Evolutionary conservation across 2,888 invertebrate genomes (phyloP).

Genomic region (Platycheirus albimanus): DNA sequence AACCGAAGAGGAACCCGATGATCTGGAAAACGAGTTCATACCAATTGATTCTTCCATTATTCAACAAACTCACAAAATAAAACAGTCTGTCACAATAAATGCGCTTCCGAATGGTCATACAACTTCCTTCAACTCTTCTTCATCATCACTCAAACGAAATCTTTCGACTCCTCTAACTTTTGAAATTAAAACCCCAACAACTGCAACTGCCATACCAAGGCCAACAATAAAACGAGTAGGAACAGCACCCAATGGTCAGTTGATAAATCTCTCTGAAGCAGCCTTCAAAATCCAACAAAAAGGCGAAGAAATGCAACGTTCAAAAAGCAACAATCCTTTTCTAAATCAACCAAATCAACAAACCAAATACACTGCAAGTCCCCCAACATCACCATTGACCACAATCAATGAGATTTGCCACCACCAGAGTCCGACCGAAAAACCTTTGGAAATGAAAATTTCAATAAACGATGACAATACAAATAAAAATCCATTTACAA

Average conservation of each 20-base stretch:
- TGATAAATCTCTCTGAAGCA: constrained; percentile 61
- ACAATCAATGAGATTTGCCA: constrained; percentile 60
- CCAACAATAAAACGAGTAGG: constrained; percentile 80
- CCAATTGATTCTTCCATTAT: constrained; percentile 42
- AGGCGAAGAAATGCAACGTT: constrained; percentile 52
- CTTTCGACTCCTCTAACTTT: constrained; percentile 76
- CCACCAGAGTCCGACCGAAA: constrained; percentile 47
- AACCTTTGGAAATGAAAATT: constrained; percentile 31
- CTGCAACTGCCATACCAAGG: constrained; percentile 79
- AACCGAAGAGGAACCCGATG: constrained; percentile 78
- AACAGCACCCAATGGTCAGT: constrained; percentile 77
- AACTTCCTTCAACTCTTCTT: constrained; percentile 18
- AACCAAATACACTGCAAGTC: constrained; percentile 43
- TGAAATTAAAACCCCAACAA: constrained; percentile 75
- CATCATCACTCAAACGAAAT: constrained; percentile 75
- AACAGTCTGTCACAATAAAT: constrained; percentile 54
- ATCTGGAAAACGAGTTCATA: constrained; percentile 74
- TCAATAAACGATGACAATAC: constrained; percentile 54
- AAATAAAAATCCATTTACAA: constrained; percentile 69
- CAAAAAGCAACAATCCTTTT: constrained; percentile 80
- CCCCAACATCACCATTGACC: constrained; percentile 61
- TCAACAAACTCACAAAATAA: constrained; percentile 50
- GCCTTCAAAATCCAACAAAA: constrained; percentile 59
- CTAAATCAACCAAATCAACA: constrained; percentile 75
- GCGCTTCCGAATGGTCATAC: constrained; percentile 54